Evolutionary conservation across 2,113 vertebrate genomes (phyloP), one percentile per base, ranked within the genome.

Genomic region (Geococcyx californianus): DNA sequence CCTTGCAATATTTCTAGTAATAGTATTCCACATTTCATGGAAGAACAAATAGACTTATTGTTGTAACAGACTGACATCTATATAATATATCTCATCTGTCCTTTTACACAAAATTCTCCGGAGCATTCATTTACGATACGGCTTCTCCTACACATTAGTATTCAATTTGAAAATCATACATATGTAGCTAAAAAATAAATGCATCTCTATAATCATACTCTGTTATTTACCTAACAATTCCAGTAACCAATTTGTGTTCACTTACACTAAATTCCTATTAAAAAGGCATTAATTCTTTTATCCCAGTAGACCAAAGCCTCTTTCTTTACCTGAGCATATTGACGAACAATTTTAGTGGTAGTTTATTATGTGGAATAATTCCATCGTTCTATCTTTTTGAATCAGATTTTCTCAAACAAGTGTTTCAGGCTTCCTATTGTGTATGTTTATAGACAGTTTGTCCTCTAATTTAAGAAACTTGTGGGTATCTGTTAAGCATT

Each of bases 141-240:
- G 6, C 8, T 74, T 91, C 49, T 79, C 74, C 66, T 79, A 9
- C 20, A 55, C 47, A 89, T 78, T 87, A 78, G 21, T 34, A 89
- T 93, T 91, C 82, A 73, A 38, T 84, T 51, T 83, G 58, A 76
- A 96, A 94, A 95, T 80, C 63, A 70, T 73, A 80, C 20, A 60
- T 84, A 55, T 56, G 52, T 54, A 83, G 31, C 25, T 83, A 54
- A 92, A 69, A 87, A 93, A 59, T 34, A 95, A 88, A 90, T 69
- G 94, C 76, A 75, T 86, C 18, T 92, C 31, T 86, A 63, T 42
- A 92, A 63, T 34, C 29, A 67, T 78, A 73, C 49, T 82, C 66
- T 72, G 36, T 66, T 88, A 88, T 93, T 94, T 95, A 90, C 78
- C 67, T 94, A 90, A 94, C 82, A 94, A 88, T 95, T 92, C 42